Percentiles rank a stretch among this genome's conserved stretches.
Evolutionary conservation across 1,140 invertebrate species (phyloP).

Genomic region (Tetragonula clypearis): DNA sequence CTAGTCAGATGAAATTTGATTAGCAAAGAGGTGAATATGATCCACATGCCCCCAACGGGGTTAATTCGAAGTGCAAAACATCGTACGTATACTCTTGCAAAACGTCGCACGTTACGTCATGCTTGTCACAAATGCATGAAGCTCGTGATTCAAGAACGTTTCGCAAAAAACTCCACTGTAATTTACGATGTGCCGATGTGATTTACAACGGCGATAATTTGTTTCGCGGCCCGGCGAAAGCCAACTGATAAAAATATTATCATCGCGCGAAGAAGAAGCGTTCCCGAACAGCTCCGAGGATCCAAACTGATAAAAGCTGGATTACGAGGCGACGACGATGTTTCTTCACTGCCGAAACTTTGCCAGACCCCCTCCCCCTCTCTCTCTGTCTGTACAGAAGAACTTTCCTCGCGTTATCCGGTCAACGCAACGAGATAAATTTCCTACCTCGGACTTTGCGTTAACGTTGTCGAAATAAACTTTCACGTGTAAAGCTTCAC

Average conservation of each 20-base stretch:
- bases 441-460: neutral
- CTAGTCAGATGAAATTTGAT: too few species aligned
- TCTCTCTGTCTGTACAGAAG: neutral
- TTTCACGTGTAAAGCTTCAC: neutral
- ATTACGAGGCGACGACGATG: neutral
- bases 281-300: neutral
- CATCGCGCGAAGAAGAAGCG: neutral
- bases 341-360: neutral
- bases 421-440: neutral
- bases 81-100: too few species aligned
- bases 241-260: constrained; percentile 41
- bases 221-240: constrained; percentile 25
- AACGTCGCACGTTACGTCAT: too few species aligned
- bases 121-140: too few species aligned
- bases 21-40: too few species aligned
- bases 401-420: constrained; percentile 2
- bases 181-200: neutral
- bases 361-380: neutral
- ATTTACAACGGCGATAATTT: constrained; percentile 46
- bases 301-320: neutral
- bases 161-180: too few species aligned
- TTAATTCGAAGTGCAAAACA: too few species aligned
- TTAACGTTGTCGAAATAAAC: neutral
- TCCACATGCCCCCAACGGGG: too few species aligned
- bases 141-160: too few species aligned